Conservation (phyloP, 2,888 invertebrate species). For the Lithophane ornitopus region DNA sequence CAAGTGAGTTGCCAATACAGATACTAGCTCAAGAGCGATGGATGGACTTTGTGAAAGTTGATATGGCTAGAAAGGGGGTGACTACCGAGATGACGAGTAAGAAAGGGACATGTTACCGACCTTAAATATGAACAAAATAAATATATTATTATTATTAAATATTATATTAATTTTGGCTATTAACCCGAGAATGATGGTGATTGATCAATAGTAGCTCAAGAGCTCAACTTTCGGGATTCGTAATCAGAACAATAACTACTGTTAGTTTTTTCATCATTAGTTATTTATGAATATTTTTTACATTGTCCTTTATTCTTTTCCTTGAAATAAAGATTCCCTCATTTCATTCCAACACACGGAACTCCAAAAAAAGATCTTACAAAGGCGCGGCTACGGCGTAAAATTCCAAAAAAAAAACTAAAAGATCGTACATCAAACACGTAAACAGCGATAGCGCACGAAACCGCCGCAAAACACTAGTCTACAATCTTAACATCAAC, state of each 20-base stretch:
- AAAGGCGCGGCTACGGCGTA: conserved; percentile 1
- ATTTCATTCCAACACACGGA: neutral
- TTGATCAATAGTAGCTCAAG: neutral
- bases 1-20: no score
- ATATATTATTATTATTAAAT: no score
- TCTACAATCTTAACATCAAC: conserved; percentile 60
- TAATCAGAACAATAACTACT: neutral
- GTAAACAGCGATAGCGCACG: conserved; percentile 59
- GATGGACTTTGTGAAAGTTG: neutral
- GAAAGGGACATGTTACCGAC: neutral
- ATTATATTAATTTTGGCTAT: no score
- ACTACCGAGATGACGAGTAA: neutral
- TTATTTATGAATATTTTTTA: neutral
- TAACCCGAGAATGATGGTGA: neutral
- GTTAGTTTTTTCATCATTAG: neutral
- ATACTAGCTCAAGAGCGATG: neutral
- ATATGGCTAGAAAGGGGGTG: neutral
- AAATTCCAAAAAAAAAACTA: conserved; percentile 16
- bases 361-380: conserved; percentile 18
- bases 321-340: neutral
- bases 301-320: no score
- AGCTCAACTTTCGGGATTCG: neutral
- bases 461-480: conserved; percentile 53
- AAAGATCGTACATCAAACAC: conserved; percentile 44
- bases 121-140: no score